These are phyloP conservation scores for Nerophis ophidion DNA, from an alignment of 2,113 vertebrate species.

Conservation along the genomic window DNA sequence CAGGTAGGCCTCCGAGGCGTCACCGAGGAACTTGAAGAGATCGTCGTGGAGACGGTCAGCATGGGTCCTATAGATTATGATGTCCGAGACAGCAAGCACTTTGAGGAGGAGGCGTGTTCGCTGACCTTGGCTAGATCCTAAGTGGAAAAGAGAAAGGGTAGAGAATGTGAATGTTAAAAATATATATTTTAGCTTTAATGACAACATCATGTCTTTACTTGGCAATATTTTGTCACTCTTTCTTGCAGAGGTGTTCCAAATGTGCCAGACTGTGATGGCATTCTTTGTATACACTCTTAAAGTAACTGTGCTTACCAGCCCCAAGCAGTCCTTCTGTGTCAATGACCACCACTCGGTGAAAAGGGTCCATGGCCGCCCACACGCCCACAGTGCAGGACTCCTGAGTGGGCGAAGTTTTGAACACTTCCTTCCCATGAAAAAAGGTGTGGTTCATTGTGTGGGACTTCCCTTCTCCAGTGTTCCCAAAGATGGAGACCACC, in stretches of 20 bases:
- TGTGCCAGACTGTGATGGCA: too few relatives aligned
- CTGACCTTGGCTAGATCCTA: slow-evolving; percentile 90
- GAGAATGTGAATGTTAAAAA: not conserved
- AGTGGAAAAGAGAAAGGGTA: not conserved
- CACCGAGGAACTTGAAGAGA: slow-evolving; percentile 97
- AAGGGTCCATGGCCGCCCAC: slow-evolving; percentile 93
- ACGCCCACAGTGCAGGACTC: slow-evolving; percentile 97
- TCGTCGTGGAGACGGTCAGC: slow-evolving; percentile 96
- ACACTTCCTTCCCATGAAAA: slow-evolving; percentile 94
- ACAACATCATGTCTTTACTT: too few relatives aligned
- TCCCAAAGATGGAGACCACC: slow-evolving; percentile 97
- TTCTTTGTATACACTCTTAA: not conserved
- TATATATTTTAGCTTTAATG: too few relatives aligned
- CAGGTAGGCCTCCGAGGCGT: slow-evolving; percentile 95
- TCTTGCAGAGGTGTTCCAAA: too few relatives aligned
- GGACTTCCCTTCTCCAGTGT: slow-evolving; percentile 97
- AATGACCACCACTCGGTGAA: slow-evolving; percentile 86
- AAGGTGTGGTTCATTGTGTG: slow-evolving; percentile 98
- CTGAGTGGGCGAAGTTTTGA: slow-evolving; percentile 93
- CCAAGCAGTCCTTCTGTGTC: slow-evolving; percentile 96
- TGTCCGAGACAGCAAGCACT: slow-evolving; percentile 91
- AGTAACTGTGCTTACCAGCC: slow-evolving; percentile 57
- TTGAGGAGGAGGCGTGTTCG: slow-evolving; percentile 93
- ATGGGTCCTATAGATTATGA: slow-evolving; percentile 95
- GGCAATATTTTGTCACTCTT: too few relatives aligned